phyloP scores from a whole-genome alignment of 2,113 vertebrate genomes.

The Carollia perspicillata region DNA sequence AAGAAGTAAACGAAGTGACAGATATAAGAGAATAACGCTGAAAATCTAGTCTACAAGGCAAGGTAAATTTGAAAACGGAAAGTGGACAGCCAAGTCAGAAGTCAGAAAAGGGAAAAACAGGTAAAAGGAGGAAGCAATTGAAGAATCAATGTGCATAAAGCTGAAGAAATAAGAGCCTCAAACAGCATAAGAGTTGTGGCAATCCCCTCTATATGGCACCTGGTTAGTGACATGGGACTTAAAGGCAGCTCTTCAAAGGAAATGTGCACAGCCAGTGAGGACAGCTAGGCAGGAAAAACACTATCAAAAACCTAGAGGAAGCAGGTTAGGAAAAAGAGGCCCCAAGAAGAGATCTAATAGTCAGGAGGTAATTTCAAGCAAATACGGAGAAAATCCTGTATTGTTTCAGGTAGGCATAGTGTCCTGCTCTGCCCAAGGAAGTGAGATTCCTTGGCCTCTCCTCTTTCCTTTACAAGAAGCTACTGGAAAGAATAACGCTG shows the following conservation, averaged over 20 bases:
- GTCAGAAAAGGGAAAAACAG: background rate
- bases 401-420: background rate
- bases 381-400: background rate
- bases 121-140: background rate
- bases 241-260: background rate
- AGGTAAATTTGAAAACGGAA: background rate
- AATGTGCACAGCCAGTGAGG: background rate
- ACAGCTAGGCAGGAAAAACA: background rate
- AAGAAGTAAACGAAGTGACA: background rate
- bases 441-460: background rate
- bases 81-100: background rate
- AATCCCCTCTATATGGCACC: background rate
- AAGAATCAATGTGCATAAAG: background rate
- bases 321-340: background rate
- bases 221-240: background rate
- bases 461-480: background rate
- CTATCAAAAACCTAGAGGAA: background rate
- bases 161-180: background rate
- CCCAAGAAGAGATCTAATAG: background rate
- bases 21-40: background rate
- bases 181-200: background rate
- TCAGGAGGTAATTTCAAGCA: background rate
- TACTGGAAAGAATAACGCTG: background rate
- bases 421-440: background rate
- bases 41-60: background rate